Conservation (phyloP, 2,113 vertebrate species). For the Suncus etruscus region DNA sequence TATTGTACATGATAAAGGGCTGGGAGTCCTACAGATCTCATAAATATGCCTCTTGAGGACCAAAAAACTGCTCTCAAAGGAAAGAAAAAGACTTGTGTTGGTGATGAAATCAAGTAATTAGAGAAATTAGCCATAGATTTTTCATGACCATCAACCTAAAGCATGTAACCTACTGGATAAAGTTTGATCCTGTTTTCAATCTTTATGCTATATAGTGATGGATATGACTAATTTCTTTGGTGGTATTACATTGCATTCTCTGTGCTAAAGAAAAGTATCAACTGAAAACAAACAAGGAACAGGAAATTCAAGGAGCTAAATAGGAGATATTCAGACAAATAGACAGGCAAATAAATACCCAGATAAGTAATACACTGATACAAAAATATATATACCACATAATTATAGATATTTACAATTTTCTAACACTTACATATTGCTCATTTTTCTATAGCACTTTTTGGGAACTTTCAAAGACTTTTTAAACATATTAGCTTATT, state of each 20-base stretch:
- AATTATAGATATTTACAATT: not conserved
- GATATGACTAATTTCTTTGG: not conserved
- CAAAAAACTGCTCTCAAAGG: not conserved
- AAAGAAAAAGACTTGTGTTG: not conserved
- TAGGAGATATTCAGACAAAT: not conserved
- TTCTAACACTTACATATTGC: not conserved
- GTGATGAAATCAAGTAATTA: not conserved
- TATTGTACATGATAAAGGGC: not conserved
- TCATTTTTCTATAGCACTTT: constrained; percentile 24
- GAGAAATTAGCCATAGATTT: not conserved
- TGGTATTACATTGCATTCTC: not conserved
- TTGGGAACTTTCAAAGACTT: not conserved
- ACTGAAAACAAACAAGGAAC: not conserved
- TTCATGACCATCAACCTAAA: not conserved
- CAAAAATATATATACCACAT: not conserved
- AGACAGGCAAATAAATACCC: too few species aligned
- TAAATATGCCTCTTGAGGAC: not conserved
- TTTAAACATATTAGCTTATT: not conserved
- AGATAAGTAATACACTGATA: not conserved
- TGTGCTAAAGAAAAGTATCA: not conserved
- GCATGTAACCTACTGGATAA: not conserved
- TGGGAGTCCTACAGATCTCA: not conserved
- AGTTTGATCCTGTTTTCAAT: not conserved
- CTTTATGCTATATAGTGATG: not conserved
- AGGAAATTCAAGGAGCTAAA: not conserved